A percentile compares a stretch with the other conserved stretches of the same genome.
phyloP scores from a whole-genome alignment of 2,888 invertebrate species.

The Agrotis ipsilon region DNA sequence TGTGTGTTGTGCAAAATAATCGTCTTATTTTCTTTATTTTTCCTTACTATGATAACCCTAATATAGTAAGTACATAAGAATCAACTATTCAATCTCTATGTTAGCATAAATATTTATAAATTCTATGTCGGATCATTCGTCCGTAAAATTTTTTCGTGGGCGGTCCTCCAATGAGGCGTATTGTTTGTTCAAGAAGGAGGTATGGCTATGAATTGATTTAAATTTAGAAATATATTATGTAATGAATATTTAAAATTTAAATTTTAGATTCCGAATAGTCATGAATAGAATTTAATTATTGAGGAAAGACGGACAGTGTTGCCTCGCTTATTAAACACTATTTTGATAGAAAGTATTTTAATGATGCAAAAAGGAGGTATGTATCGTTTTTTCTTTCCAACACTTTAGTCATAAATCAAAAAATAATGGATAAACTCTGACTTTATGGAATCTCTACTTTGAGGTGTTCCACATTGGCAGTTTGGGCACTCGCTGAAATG shows the following conservation, averaged over 20 bases:
- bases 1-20: no score
- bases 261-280: neutral
- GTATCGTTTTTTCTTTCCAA: no score
- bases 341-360: neutral
- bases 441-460: no score
- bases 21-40: no score
- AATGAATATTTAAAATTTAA: neutral
- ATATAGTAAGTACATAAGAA: constrained; percentile 35
- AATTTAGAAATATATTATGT: neutral
- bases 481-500: no score
- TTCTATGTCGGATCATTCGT: constrained; percentile 57
- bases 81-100: constrained; percentile 37
- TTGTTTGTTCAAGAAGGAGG: constrained; percentile 29
- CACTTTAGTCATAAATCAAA: no score
- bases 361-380: neutral
- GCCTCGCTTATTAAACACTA: no score
- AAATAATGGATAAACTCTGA: no score
- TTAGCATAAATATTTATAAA: constrained; percentile 59
- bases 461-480: no score
- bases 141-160: constrained; percentile 62
- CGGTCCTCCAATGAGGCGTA: constrained; percentile 46
- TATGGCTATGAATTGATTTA: constrained; percentile 30
- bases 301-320: neutral
- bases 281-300: neutral
- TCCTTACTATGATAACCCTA: neutral